Evolutionary conservation across 2,888 invertebrate genomes (phyloP).

Genomic region (Dioctria rufipes): DNA sequence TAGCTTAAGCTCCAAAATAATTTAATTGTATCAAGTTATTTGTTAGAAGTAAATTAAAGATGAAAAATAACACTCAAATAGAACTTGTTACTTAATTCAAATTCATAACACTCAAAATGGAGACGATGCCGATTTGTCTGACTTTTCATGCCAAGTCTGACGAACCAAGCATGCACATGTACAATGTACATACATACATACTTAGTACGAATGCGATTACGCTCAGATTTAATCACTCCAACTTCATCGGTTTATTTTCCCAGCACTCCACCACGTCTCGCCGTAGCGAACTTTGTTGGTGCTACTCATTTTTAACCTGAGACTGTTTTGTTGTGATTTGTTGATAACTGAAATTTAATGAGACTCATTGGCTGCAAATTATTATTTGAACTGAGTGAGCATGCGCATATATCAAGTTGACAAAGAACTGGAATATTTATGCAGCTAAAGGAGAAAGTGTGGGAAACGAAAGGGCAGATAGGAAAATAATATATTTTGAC

Average conservation of each 20-base stretch:
- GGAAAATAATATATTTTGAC: slow-evolving; percentile 11
- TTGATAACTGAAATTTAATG: slow-evolving; percentile 27
- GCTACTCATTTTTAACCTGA: not conserved
- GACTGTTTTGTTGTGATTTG: not conserved
- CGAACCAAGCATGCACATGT: too few species aligned
- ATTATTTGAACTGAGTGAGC: slow-evolving; percentile 1
- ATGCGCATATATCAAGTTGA: slow-evolving; percentile 9
- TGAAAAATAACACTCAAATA: too few species aligned
- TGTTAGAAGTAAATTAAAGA: too few species aligned
- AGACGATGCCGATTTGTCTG: too few species aligned
- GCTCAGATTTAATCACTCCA: not conserved
- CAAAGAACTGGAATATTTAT: not conserved
- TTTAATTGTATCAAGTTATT: too few species aligned
- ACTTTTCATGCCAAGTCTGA: too few species aligned
- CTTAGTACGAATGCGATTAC: too few species aligned
- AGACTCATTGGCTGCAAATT: slow-evolving; percentile 42
- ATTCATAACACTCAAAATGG: too few species aligned
- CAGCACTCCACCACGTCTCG: not conserved
- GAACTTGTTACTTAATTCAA: too few species aligned
- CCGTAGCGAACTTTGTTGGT: not conserved
- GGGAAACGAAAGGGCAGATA: not conserved
- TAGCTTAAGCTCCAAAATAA: too few species aligned
- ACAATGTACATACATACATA: too few species aligned
- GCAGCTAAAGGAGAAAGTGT: not conserved
- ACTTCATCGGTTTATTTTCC: not conserved